A percentile compares a stretch with the other conserved stretches of the same genome.
Conservation (phyloP, 2,113 vertebrate genomes). For the Turdus rufiventris region DNA sequence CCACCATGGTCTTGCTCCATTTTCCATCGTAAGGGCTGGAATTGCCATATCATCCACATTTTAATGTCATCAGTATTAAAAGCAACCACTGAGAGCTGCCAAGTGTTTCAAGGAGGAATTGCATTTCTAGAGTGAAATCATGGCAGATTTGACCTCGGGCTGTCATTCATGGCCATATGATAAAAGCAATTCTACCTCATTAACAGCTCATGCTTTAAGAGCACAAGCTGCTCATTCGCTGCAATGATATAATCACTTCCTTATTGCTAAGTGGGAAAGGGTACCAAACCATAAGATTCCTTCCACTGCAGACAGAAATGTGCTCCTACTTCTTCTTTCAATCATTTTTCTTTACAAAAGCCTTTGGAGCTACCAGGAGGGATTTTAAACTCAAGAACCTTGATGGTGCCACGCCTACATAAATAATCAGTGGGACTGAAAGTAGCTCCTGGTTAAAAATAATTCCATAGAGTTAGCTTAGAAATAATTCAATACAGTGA, state of each 20-base stretch:
- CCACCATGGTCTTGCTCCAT: conserved; percentile 99
- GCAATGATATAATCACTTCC: not conserved
- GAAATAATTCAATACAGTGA: fast-evolving
- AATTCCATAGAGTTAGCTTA: not conserved
- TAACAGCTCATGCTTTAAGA: not conserved
- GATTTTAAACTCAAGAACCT: not conserved
- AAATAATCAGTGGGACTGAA: fast-evolving
- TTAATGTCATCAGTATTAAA: not conserved
- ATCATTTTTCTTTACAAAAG: not conserved
- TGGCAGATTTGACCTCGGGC: not conserved
- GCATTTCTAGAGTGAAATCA: not conserved
- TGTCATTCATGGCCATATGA: fast-evolving
- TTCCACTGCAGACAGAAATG: not conserved
- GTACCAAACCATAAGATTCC: not conserved
- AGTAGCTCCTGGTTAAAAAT: fast-evolving
- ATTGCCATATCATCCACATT: not conserved
- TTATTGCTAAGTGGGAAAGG: not conserved
- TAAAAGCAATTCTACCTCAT: not conserved
- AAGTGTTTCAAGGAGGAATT: not conserved
- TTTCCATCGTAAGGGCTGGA: conserved; percentile 94
- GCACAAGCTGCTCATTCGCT: not conserved
- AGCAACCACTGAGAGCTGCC: not conserved
- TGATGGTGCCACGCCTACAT: fast-evolving
- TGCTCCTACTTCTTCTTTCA: fast-evolving
- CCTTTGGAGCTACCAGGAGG: not conserved